These are phyloP conservation scores for Flexamia atlantica DNA, from an alignment of 2,888 invertebrate genomes.

Conservation along the genomic window DNA sequence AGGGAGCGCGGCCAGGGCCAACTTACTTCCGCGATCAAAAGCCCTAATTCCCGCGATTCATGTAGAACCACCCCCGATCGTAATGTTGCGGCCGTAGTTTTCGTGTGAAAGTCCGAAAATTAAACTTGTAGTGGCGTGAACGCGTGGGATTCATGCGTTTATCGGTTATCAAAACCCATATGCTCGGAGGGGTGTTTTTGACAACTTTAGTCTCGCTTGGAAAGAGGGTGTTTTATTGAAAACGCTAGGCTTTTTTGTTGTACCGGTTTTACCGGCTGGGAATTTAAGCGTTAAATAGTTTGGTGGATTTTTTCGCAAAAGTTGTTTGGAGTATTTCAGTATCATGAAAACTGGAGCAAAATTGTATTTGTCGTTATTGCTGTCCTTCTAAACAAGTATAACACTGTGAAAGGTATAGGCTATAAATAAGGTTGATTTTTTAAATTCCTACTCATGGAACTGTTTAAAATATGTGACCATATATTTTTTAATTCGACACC, in stretches of 20 bases:
- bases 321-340: too few relatives aligned
- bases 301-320: too few relatives aligned
- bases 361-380: too few relatives aligned
- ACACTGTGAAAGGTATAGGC: too few relatives aligned
- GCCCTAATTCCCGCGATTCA: conserved; percentile 13
- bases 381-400: too few relatives aligned
- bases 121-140: neutral
- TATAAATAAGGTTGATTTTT: too few relatives aligned
- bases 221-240: neutral
- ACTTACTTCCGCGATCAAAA: conserved; percentile 28
- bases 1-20: neutral
- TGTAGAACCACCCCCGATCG: neutral
- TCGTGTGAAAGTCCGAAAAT: neutral
- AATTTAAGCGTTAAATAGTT: too few relatives aligned
- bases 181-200: neutral
- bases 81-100: neutral
- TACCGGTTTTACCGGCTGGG: too few relatives aligned
- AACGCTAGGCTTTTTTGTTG: neutral
- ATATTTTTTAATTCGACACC: too few relatives aligned
- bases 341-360: too few relatives aligned
- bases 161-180: conserved; percentile 17
- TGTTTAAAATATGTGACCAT: too few relatives aligned
- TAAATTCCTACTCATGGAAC: too few relatives aligned
- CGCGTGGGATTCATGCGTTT: neutral
- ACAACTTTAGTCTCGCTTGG: neutral